Percentiles rank a stretch among this genome's conserved stretches.
Conservation (phyloP, 1,140 invertebrate genomes). For the Spodoptera litura region DNA sequence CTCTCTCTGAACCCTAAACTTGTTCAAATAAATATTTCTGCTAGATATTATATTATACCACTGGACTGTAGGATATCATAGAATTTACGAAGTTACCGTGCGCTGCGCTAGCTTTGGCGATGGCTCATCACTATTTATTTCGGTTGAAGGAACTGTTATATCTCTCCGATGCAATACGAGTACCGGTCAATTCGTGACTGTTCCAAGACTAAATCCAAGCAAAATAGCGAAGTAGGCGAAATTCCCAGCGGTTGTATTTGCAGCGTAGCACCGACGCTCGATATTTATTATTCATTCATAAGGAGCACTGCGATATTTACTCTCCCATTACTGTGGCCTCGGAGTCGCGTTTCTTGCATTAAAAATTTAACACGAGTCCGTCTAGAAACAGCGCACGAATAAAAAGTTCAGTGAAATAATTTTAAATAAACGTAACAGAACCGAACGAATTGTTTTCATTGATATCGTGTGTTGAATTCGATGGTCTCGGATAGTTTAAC, state of each 20-base stretch:
- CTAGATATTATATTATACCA: slow-evolving; percentile 1
- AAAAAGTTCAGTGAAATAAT: slow-evolving; percentile 57
- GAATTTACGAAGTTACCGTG: slow-evolving; percentile 4
- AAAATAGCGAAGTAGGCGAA: slow-evolving; percentile 52
- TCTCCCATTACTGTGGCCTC: slow-evolving; percentile 71
- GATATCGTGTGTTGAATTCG: slow-evolving; percentile 9
- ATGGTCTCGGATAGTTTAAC: slow-evolving; percentile 4
- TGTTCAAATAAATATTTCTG: neutral
- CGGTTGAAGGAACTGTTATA: slow-evolving; percentile 18
- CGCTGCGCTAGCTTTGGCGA: neutral
- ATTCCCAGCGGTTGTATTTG: slow-evolving; percentile 62
- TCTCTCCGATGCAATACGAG: neutral
- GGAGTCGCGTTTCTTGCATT: slow-evolving; percentile 71
- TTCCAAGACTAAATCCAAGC: slow-evolving; percentile 38
- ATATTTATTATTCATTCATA: slow-evolving; percentile 79
- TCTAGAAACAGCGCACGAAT: slow-evolving; percentile 51
- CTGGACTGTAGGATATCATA: neutral
- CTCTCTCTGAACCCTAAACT: neutral
- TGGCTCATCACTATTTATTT: slow-evolving; percentile 28
- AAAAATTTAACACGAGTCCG: slow-evolving; percentile 70
- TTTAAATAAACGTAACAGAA: slow-evolving; percentile 54
- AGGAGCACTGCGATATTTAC: slow-evolving; percentile 78
- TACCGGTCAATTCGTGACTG: slow-evolving; percentile 39
- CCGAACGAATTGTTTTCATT: slow-evolving; percentile 12
- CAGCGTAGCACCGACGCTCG: slow-evolving; percentile 53